These are phyloP conservation scores for Hymenopus coronatus DNA, from an alignment of 2,888 invertebrate species.

Conservation along the genomic window DNA sequence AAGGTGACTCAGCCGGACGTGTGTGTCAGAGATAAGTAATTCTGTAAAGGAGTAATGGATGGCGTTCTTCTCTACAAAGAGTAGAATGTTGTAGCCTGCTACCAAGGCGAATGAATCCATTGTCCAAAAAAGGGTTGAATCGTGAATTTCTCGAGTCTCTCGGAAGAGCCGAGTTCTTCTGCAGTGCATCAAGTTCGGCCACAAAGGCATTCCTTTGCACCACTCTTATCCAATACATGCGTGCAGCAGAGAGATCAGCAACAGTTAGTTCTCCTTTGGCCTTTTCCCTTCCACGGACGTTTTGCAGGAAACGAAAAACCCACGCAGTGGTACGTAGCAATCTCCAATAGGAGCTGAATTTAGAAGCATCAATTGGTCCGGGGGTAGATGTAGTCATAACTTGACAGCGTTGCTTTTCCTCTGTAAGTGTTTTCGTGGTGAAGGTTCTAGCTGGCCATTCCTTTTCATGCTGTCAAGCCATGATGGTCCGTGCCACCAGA, in stretches of 20 bases:
- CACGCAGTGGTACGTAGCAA: background rate
- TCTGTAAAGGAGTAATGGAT: background rate
- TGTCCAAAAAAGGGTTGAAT: background rate
- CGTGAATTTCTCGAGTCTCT: background rate
- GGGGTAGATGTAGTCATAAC: no score
- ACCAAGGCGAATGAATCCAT: background rate
- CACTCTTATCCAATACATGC: background rate
- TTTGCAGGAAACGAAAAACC: background rate
- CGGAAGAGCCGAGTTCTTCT: background rate
- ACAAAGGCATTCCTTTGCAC: background rate
- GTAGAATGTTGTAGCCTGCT: background rate
- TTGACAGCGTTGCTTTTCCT: no score
- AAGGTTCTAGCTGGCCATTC: no score
- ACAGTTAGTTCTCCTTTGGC: background rate
- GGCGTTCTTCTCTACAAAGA: background rate
- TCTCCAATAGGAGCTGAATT: background rate
- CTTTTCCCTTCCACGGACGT: background rate
- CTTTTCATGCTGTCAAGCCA: no score
- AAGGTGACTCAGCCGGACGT: background rate
- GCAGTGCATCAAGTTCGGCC: background rate
- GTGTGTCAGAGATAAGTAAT: no score
- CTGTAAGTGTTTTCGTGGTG: no score
- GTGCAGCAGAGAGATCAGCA: background rate
- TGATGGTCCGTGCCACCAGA: background rate
- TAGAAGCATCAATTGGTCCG: no score